Evolutionary conservation across 2,888 invertebrate genomes (phyloP).

Genomic region (Pseudococcus viburni): DNA sequence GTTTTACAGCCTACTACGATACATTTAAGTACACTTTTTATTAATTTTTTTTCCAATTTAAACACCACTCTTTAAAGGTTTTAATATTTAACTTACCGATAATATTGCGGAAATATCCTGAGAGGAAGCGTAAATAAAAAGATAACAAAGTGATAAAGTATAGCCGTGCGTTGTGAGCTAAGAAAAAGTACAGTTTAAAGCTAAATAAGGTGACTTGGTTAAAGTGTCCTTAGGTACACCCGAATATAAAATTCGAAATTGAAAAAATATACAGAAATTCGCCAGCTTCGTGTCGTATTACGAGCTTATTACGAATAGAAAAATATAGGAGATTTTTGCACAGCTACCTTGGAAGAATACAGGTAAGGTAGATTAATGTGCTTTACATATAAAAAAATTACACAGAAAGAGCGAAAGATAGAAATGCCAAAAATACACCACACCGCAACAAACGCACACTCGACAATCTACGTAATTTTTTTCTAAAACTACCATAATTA

Average conservation of each 20-base stretch:
- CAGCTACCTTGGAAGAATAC: neutral
- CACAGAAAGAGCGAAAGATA: neutral
- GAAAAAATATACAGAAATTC: neutral
- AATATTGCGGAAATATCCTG: slow-evolving; percentile 75
- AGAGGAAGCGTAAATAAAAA: slow-evolving; percentile 68
- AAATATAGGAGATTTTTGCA: neutral
- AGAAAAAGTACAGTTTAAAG: neutral
- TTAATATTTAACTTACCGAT: slow-evolving; percentile 72
- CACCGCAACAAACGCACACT: slow-evolving; percentile 17
- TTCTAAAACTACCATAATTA: neutral
- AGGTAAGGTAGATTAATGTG: neutral
- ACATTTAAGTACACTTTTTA: neutral
- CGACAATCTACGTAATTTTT: neutral
- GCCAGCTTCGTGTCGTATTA: slow-evolving; percentile 4
- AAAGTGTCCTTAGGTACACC: neutral
- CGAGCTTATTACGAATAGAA: neutral
- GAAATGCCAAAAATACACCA: slow-evolving; percentile 20
- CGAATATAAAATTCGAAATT: neutral
- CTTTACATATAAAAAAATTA: neutral
- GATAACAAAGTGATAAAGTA: slow-evolving; percentile 67
- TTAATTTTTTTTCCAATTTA: slow-evolving; percentile 1
- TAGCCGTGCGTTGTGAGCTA: slow-evolving; percentile 55
- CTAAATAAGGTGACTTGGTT: neutral
- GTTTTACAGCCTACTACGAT: neutral
- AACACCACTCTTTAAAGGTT: neutral